phyloP scores from a whole-genome alignment of 2,797 vertebrate species.

The Malacoctenus gilli region DNA sequence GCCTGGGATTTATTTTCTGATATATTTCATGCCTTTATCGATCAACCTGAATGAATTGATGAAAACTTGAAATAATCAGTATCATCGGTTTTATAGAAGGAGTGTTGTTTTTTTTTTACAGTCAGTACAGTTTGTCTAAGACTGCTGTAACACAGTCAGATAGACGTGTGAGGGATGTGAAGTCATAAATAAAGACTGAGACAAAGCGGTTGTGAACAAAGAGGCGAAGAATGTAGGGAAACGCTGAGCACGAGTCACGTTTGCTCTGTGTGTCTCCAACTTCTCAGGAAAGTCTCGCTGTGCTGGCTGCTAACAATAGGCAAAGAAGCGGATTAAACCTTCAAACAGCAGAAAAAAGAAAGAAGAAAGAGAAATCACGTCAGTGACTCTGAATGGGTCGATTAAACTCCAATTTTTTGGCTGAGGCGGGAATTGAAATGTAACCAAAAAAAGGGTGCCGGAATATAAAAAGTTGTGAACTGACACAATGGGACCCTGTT shows the following conservation, averaged over 20 bases:
- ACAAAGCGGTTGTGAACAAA: conserved; percentile 28
- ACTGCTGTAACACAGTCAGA: no score
- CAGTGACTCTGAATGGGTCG: conserved; percentile 39
- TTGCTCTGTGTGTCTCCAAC: conserved; percentile 44
- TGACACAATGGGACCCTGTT: conserved; percentile 20
- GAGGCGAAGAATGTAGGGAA: conserved; percentile 50
- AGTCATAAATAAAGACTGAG: conserved; percentile 11
- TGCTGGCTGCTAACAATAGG: conserved; percentile 53
- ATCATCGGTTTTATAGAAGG: no score
- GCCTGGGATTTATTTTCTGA: neutral
- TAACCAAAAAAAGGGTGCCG: neutral
- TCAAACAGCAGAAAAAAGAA: conserved; percentile 43
- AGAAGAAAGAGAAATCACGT: conserved; percentile 49
- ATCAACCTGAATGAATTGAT: no score
- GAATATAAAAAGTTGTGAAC: conserved; percentile 12
- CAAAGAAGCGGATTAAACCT: conserved; percentile 63
- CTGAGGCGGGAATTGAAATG: conserved; percentile 2
- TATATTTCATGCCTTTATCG: no score
- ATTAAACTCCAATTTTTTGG: conserved; percentile 35
- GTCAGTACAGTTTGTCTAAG: no score
- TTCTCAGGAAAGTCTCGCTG: conserved; percentile 46
- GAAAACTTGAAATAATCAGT: no score
- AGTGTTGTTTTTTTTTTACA: no score
- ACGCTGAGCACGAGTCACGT: conserved; percentile 13
- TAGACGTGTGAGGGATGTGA: no score